A percentile compares a stretch with the other conserved stretches of the same genome.
Conservation (phyloP, 2,888 invertebrate genomes). For the Polydrusus tereticollis region DNA sequence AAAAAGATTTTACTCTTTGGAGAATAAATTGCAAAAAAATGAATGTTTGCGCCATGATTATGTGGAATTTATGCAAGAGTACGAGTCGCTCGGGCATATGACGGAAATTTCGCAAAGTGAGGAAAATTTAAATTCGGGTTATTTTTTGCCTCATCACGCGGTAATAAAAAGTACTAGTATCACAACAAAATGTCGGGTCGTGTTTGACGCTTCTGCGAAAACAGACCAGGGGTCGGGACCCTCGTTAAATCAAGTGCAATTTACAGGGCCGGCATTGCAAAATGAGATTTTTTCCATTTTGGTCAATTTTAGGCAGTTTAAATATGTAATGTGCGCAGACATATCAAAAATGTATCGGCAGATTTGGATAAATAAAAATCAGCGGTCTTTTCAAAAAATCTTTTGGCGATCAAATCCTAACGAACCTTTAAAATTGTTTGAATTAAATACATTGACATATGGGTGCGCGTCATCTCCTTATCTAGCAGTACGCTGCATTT, state of each 20-base stretch:
- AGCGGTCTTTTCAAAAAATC: slow-evolving; percentile 16
- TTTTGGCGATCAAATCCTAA: slow-evolving; percentile 18
- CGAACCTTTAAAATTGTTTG: slow-evolving; percentile 8
- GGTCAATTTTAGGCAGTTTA: slow-evolving; percentile 39
- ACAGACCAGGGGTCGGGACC: background rate
- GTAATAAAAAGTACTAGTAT: slow-evolving; percentile 39
- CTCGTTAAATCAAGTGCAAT: slow-evolving; percentile 9
- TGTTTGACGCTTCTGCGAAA: too few species aligned
- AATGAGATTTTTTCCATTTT: background rate
- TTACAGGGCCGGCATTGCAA: slow-evolving; percentile 7
- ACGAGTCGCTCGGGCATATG: slow-evolving; percentile 13
- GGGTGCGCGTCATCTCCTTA: slow-evolving; percentile 42
- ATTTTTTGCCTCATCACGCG: slow-evolving; percentile 46
- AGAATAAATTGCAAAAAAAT: background rate
- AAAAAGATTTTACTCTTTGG: background rate
- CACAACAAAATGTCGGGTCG: slow-evolving; percentile 46
- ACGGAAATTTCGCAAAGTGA: background rate
- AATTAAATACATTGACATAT: slow-evolving; percentile 45
- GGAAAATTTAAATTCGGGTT: background rate
- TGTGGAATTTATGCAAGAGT: background rate
- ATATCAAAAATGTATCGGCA: slow-evolving; percentile 33
- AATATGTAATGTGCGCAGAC: slow-evolving; percentile 22
- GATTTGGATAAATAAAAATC: background rate
- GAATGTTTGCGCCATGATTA: background rate
- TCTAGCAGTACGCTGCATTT: background rate